These are phyloP conservation scores for Lamellibrachia satsuma DNA, from an alignment of 2,888 invertebrate species.

Conservation along the genomic window DNA sequence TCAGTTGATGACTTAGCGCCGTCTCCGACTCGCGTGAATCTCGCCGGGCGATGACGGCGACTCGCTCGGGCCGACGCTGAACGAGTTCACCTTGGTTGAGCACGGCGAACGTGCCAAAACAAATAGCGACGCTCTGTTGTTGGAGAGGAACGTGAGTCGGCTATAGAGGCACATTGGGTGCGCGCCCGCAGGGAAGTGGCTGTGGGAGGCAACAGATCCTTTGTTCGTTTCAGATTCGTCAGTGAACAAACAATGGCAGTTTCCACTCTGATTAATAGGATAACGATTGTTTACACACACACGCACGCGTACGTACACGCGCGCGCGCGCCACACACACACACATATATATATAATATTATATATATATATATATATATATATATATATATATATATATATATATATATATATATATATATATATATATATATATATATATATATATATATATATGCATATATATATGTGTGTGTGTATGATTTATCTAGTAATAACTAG, in stretches of 20 bases:
- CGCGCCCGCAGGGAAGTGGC: neutral
- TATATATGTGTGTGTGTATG: slow-evolving; percentile 9
- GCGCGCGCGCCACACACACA: no score
- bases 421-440: no score
- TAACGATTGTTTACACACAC: no score
- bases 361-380: slow-evolving; percentile 19
- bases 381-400: no score
- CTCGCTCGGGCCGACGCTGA: neutral
- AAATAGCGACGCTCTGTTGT: neutral
- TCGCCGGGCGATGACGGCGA: neutral
- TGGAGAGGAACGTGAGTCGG: neutral
- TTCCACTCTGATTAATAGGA: neutral
- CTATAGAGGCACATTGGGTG: neutral
- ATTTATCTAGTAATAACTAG: neutral
- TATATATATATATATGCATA: neutral
- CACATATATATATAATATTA: neutral
- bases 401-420: no score
- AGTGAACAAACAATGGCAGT: neutral
- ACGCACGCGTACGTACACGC: no score
- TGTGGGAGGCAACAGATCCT: neutral
- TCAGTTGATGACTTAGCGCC: neutral
- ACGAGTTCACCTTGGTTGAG: neutral
- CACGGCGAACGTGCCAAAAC: neutral
- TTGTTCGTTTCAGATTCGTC: neutral
- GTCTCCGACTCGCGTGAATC: neutral